Conservation (phyloP, 2,888 invertebrate species). For the Morpho helenor region DNA sequence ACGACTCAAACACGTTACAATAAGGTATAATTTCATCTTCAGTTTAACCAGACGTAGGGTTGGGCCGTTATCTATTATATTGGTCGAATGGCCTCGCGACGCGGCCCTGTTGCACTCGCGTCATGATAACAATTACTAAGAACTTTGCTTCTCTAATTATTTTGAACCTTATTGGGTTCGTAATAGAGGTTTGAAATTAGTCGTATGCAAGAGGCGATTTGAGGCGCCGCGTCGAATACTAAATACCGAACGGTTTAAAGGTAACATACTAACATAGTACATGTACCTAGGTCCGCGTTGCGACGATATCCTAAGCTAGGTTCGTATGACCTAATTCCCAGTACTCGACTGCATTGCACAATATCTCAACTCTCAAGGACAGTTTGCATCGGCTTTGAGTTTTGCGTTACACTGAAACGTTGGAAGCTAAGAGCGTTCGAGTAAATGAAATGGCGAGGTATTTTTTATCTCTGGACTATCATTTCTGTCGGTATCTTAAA, state of each 20-base stretch:
- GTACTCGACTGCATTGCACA: constrained; percentile 30
- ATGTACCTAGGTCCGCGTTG: constrained; percentile 23
- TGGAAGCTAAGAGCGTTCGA: background rate
- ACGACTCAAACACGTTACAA: background rate
- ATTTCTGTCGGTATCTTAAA: too few species aligned
- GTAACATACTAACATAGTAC: constrained; percentile 29
- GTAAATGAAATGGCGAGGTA: too few species aligned
- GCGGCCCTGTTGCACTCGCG: constrained; percentile 46
- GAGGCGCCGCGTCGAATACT: constrained; percentile 30
- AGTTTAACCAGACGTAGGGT: constrained; percentile 42
- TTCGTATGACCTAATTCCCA: constrained; percentile 29
- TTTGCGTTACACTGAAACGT: constrained; percentile 16
- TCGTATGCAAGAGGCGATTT: constrained; percentile 17
- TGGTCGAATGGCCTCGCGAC: constrained; percentile 45
- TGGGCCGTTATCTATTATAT: constrained; percentile 58
- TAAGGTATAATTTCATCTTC: constrained; percentile 22
- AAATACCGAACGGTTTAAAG: constrained; percentile 31
- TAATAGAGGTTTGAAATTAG: constrained; percentile 12
- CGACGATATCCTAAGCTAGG: constrained; percentile 28
- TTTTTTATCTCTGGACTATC: too few species aligned
- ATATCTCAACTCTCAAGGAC: constrained; percentile 28
- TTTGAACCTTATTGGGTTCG: constrained; percentile 11
- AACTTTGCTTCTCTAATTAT: constrained; percentile 43
- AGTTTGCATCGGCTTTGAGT: constrained; percentile 23
- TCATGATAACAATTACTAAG: constrained; percentile 65